These are phyloP conservation scores for Chrysochloris asiatica DNA, from an alignment of 2,113 vertebrate genomes.

Conservation along the genomic window DNA sequence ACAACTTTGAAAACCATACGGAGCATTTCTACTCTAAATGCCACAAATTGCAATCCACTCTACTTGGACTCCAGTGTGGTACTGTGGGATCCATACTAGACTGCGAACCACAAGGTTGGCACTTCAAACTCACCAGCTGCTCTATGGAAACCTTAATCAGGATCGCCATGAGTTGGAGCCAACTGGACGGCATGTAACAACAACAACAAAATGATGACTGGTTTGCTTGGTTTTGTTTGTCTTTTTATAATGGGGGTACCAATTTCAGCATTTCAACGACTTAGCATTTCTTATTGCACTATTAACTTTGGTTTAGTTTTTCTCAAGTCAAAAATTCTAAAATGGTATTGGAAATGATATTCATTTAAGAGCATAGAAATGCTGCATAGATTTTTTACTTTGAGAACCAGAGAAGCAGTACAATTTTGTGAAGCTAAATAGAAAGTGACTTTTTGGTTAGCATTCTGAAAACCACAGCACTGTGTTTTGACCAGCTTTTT, in stretches of 20 bases:
- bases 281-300: neutral
- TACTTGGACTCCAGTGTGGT: too few relatives aligned
- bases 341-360: neutral
- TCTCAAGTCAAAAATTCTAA: slow-evolving; percentile 11
- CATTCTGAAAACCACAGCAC: neutral
- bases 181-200: too few relatives aligned
- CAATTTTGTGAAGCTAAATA: neutral
- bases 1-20: neutral
- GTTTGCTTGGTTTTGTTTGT: neutral
- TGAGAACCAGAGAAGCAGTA: neutral
- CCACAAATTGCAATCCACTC: too few relatives aligned
- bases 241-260: neutral
- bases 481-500: neutral
- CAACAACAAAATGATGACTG: too few relatives aligned
- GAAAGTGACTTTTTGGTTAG: neutral
- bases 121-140: too few relatives aligned
- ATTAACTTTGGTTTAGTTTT: neutral
- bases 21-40: neutral
- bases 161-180: neutral
- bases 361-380: neutral
- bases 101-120: too few relatives aligned
- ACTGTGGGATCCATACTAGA: too few relatives aligned
- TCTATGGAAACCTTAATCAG: too few relatives aligned
- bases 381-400: neutral
- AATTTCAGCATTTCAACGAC: slow-evolving; percentile 9